Evolutionary conservation across 2,113 vertebrate genomes (phyloP).

Genomic region (Rousettus leschenaultii): DNA sequence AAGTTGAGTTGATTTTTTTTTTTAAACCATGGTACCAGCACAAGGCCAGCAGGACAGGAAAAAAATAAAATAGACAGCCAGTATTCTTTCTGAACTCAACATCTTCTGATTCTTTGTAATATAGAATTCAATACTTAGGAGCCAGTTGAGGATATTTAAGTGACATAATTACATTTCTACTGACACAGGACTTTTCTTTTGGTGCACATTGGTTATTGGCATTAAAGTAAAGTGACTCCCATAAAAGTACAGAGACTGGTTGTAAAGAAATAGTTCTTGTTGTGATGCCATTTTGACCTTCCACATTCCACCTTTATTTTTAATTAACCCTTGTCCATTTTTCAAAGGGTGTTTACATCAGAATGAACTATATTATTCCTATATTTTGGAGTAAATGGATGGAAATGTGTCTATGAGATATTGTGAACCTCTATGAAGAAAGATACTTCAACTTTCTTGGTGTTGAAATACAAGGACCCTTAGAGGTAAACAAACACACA

Average conservation of each 20-base stretch:
- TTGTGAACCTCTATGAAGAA: slow-evolving; percentile 15
- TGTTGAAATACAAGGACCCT: not conserved
- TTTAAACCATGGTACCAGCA: not conserved
- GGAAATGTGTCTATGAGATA: not conserved
- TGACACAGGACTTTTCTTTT: not conserved
- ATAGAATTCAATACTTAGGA: slow-evolving; percentile 15
- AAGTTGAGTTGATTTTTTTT: not conserved
- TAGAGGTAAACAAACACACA: not conserved
- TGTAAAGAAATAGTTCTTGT: not conserved
- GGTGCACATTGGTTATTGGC: not conserved
- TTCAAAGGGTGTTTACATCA: not conserved
- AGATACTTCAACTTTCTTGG: not conserved
- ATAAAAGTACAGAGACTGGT: not conserved
- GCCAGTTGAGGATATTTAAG: not conserved
- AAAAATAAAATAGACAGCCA: not conserved
- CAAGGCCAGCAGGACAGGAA: not conserved
- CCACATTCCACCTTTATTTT: not conserved
- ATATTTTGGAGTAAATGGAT: not conserved
- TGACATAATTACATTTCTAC: not conserved
- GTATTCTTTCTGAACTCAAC: not conserved
- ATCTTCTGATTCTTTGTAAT: not conserved
- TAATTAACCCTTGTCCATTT: not conserved
- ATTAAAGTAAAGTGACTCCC: not conserved
- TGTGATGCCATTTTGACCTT: not conserved
- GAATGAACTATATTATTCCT: not conserved